Conservation (phyloP, 2,888 invertebrate genomes). For the Oegoconia quadripuncta region DNA sequence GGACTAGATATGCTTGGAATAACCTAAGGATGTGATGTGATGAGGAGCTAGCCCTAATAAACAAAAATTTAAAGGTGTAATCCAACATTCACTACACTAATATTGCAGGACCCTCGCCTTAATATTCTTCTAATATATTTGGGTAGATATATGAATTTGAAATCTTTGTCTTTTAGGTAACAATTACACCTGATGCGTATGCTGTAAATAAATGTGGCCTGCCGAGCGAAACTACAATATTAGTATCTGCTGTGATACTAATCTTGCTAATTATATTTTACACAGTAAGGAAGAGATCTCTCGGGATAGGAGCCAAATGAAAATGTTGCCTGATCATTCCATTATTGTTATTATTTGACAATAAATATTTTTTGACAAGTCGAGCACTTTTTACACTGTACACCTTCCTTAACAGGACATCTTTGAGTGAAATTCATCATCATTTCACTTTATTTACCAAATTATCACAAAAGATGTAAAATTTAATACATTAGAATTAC, state of each 20-base stretch:
- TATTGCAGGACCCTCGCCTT: too few relatives aligned
- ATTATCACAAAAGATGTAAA: constrained; percentile 63
- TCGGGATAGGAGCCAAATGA: too few relatives aligned
- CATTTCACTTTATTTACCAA: constrained; percentile 35
- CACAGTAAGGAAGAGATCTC: constrained; percentile 24
- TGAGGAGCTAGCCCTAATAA: too few relatives aligned
- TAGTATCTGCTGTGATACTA: constrained; percentile 41
- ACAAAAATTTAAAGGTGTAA: too few relatives aligned
- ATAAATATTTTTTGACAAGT: constrained; percentile 75
- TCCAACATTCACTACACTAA: too few relatives aligned
- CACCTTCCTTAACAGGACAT: constrained; percentile 30
- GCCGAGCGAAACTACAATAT: constrained; percentile 54
- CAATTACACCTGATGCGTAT: constrained; percentile 46
- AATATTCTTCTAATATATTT: too few relatives aligned
- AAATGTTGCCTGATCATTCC: background rate
- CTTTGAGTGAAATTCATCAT: constrained; percentile 26
- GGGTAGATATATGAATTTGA: background rate
- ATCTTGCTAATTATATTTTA: constrained; percentile 30
- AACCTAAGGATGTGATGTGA: too few relatives aligned
- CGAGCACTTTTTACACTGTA: constrained; percentile 72
- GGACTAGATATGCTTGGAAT: too few relatives aligned
- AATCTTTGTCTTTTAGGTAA: constrained; percentile 41
- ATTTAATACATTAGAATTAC: constrained; percentile 24
- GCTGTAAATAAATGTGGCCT: constrained; percentile 55
- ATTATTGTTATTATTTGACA: constrained; percentile 63